Evolutionary conservation across 2,888 invertebrate genomes (phyloP).

Genomic region (Ophion slaviceki): DNA sequence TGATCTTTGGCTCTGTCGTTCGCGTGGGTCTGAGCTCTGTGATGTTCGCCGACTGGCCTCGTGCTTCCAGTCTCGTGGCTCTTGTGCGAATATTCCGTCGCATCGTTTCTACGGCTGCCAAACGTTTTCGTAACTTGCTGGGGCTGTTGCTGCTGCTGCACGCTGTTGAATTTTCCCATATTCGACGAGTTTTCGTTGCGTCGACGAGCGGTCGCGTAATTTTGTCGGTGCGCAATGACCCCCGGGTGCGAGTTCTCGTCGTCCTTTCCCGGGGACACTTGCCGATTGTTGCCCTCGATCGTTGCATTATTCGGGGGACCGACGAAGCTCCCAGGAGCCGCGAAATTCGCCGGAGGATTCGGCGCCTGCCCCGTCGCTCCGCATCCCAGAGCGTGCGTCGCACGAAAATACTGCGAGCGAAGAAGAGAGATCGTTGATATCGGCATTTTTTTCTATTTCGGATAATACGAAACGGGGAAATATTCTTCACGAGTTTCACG

Average conservation of each 20-base stretch:
- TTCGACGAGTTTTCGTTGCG: constrained; percentile 47
- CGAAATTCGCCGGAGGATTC: constrained; percentile 67
- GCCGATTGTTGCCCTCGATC: constrained; percentile 27
- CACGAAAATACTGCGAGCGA: constrained; percentile 73
- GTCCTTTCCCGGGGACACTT: constrained; percentile 42
- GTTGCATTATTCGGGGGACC: constrained; percentile 53
- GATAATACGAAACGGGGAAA: not conserved
- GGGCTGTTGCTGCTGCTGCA: constrained; percentile 22
- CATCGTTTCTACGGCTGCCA: constrained; percentile 52
- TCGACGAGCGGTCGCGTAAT: constrained; percentile 40
- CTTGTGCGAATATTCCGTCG: constrained; percentile 40
- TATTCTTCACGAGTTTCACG: not conserved
- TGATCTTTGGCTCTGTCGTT: constrained; percentile 33
- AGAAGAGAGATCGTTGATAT: not conserved
- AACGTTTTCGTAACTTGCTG: constrained; percentile 38
- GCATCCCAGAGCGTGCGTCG: constrained; percentile 72
- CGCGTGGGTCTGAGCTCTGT: constrained; percentile 15
- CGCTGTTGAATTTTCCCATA: constrained; percentile 54
- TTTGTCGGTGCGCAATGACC: constrained; percentile 54
- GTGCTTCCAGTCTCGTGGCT: constrained; percentile 24
- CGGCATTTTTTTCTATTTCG: not conserved
- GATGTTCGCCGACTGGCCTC: not conserved
- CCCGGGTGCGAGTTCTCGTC: constrained; percentile 57
- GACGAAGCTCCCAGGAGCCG: constrained; percentile 51
- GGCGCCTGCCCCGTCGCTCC: constrained; percentile 70